phyloP scores from a whole-genome alignment of 2,113 vertebrate species.

The Nannobrachium achirus region DNA sequence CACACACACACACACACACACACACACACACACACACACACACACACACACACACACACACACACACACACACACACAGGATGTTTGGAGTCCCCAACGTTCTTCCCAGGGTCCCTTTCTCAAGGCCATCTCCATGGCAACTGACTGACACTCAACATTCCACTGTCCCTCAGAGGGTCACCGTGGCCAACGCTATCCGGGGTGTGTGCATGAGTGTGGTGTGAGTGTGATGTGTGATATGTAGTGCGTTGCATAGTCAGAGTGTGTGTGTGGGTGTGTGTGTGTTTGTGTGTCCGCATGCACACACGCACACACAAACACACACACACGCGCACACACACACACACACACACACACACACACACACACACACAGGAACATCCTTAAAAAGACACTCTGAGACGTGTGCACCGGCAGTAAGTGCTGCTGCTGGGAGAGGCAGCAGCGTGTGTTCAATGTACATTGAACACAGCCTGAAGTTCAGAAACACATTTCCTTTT shows the following conservation, averaged over 20 bases:
- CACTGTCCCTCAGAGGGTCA: conserved; percentile 65
- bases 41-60: conserved; percentile 37
- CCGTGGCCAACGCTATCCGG: conserved; percentile 30
- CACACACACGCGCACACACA: conserved; percentile 20
- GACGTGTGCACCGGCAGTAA: too few relatives aligned
- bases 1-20: conserved; percentile 50
- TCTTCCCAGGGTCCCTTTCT: conserved; percentile 77
- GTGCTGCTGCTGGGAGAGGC: too few relatives aligned
- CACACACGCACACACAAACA: too few relatives aligned
- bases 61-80: conserved; percentile 63
- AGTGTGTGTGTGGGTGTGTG: conserved; percentile 35
- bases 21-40: conserved; percentile 35
- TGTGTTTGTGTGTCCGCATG: conserved; percentile 14
- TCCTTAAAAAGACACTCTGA: too few relatives aligned
- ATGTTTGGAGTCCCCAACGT: conserved; percentile 70
- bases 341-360: conserved; percentile 5
- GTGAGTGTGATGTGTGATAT: too few relatives aligned
- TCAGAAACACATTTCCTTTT: background rate
- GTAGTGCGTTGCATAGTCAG: too few relatives aligned
- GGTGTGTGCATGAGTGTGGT: conserved; percentile 9
- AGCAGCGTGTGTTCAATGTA: too few relatives aligned
- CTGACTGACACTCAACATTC: conserved; percentile 71
- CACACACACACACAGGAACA: conserved; percentile 4
- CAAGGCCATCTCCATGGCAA: conserved; percentile 66
- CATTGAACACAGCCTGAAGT: too few relatives aligned